Base-by-base conservation (phyloP, 53 echinoderm and acorn worm genomes). In the Echinometra lucunter region DNA sequence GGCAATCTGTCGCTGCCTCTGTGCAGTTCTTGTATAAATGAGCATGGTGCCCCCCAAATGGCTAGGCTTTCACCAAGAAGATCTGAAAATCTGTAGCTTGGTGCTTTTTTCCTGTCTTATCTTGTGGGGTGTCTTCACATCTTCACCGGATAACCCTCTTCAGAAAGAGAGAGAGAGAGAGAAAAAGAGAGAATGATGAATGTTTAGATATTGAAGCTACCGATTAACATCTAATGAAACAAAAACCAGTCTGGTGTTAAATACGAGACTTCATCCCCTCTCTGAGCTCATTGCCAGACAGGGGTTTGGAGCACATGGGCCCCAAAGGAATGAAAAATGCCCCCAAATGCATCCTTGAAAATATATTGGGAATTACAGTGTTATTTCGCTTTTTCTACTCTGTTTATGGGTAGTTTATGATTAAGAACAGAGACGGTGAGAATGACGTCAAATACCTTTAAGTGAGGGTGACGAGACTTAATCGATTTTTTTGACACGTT, bases 361-460 rank as follows among this genome's bases (percentile, higher is more conserved):
- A 63, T 12, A 63, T 63, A 0, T 53, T 53, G 53, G 53, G 13
- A 53, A 53, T 53, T 13, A 53, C 9, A 53, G 13, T 53, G 13
- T 53, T 53, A 53, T 53, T 53, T 53, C 13, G 53, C 13, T 21
- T 0, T 21, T 12, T 63, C 0, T 21, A 63, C 21, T 19, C 1
- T 63, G 63, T 18, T 63, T 63, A 16, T 23, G 23, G 21, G 4
- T 63, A 19, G 19, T 63, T 63, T 23, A 53, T 53, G 53, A 53
- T 53, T 11, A 9, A 53, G 13, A 53, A 2, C 53, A 11, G 53
- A 13, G 13, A 13, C 13, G 9, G 8, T 53, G 53, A 13, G 21
- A 44, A 44, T 81, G 81, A 81, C 81, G 44, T 81, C 81, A 81
- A 81, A 81, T 23, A 42, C 81, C 19, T 42, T 81, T 38, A 44